Evolutionary conservation across 1,140 invertebrate genomes (phyloP), one percentile per base, ranked within the genome.

Genomic region (Scaptodrosophila lebanonensis): DNA sequence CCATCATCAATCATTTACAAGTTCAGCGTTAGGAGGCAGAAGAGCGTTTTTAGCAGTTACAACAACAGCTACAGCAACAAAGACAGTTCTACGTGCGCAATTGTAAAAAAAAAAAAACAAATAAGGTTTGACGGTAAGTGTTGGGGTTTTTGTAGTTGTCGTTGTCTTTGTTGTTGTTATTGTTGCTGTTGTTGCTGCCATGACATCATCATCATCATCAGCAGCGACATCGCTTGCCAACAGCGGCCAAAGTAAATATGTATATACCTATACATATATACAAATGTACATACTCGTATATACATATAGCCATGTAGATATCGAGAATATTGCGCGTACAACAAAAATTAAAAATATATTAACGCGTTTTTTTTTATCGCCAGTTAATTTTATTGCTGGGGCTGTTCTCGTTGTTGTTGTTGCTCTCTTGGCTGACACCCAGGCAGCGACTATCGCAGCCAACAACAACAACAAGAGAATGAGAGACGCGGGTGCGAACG

Each of bases 291-390:
- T 4, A 25, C 22, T 4, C 3, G 22, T 25, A 8, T 25, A 25
- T 8, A 25, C 8, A 25, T 8, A 25, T 25, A 25, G 3, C 3
- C 8, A 25, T 25, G 22, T 25, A 25, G 3, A 25, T 25, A 25
- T 25, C 3, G 3, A 25, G 22, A 66, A 66, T 56, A 76, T 58
- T 53, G 39, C 59, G 65, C 59, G 53, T 68, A 58, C 22, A 35
- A 35, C 8, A 33, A 62, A 49, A 69, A 76, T 62, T 52, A 62
- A 67, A 66, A 69, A 58, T 69, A 45, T 66, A 75, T 75, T 65
- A 75, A 39, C 18, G 25, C 32, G n/a, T n/a, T 39, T 20, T 13
- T 30, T 35, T 30, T 32, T 51, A 52, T 22, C 16, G 29, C 39
- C 43, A 20, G 30, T n/a, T 11, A 32, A 11, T 48, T 52, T 40